These are phyloP conservation scores for Adrianichthys oophorus DNA, from an alignment of 2,797 vertebrate species.

Conservation along the genomic window DNA sequence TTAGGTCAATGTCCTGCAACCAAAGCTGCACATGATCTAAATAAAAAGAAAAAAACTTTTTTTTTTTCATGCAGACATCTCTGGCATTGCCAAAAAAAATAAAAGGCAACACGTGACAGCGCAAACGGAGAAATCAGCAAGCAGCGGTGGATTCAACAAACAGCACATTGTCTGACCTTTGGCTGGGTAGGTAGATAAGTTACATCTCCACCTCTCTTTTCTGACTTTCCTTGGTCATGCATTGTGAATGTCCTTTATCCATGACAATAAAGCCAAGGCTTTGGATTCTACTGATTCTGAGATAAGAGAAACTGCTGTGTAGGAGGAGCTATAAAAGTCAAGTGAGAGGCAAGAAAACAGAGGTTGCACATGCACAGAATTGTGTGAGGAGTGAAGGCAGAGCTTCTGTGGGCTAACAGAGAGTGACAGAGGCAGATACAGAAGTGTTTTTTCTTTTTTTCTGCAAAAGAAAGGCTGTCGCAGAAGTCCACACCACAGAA, in stretches of 20 bases:
- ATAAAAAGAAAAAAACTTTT: constrained; percentile 8
- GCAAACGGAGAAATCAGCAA: constrained; percentile 48
- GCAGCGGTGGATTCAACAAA: constrained; percentile 40
- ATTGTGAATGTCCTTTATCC: constrained; percentile 15
- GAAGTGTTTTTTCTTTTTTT: constrained; percentile 5
- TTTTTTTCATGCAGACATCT: neutral
- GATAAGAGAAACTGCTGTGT: constrained; percentile 29
- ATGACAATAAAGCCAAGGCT: constrained; percentile 16
- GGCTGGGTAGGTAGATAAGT: constrained; percentile 59
- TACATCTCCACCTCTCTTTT: constrained; percentile 1
- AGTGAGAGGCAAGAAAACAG: constrained; percentile 25
- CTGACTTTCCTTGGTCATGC: constrained; percentile 29
- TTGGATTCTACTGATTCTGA: constrained; percentile 12
- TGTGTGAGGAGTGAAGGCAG: constrained; percentile 29
- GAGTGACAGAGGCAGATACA: constrained; percentile 10
- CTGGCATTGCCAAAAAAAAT: constrained; percentile 48
- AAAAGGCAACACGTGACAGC: constrained; percentile 45
- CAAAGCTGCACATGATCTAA: constrained; percentile 12
- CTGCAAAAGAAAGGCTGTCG: constrained; percentile 10
- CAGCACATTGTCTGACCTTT: constrained; percentile 60
- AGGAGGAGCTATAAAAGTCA: constrained; percentile 59
- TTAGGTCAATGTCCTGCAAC: constrained; percentile 3
- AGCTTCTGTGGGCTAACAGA: constrained; percentile 10
- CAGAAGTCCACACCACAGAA: constrained; percentile 7
- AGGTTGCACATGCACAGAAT: constrained; percentile 25